phyloP scores from a whole-genome alignment of 2,797 vertebrate genomes.

The Spatula clypeata region DNA sequence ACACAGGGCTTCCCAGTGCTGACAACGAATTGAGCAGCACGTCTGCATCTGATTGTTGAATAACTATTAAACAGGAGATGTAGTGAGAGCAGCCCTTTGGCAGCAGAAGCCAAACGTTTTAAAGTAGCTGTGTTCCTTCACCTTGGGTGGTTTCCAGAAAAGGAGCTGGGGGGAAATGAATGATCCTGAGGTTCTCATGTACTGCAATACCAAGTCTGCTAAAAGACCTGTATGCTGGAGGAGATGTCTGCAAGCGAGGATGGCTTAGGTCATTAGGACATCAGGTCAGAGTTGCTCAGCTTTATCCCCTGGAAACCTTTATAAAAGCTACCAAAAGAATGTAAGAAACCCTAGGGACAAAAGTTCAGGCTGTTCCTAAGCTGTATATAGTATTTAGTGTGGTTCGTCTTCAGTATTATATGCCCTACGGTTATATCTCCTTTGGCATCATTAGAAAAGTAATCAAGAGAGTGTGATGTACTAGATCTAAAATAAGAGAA shows the following conservation, averaged over 20 bases:
- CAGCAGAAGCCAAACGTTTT: background rate
- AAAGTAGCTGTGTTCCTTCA: background rate
- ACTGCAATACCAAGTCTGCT: background rate
- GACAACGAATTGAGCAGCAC: background rate
- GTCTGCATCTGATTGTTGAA: fast-evolving
- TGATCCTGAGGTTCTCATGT: background rate
- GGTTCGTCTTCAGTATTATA: background rate
- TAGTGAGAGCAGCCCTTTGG: background rate
- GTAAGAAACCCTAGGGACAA: background rate
- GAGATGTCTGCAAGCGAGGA: background rate
- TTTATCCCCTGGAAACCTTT: background rate
- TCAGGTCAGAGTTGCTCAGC: background rate
- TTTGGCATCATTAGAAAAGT: background rate
- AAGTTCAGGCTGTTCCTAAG: background rate
- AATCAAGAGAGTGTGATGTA: background rate
- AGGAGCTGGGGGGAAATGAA: background rate
- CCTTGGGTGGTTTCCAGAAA: background rate
- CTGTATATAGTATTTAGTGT: background rate
- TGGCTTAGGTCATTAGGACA: background rate
- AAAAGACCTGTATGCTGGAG: fast-evolving
- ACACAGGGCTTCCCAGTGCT: background rate
- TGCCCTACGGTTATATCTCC: background rate
- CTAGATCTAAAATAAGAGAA: background rate
- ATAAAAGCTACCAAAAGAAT: background rate
- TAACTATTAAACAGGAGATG: background rate